These are phyloP conservation scores for Drosophila atroscutellata DNA, from an alignment of 2,888 invertebrate species.

Conservation along the genomic window DNA sequence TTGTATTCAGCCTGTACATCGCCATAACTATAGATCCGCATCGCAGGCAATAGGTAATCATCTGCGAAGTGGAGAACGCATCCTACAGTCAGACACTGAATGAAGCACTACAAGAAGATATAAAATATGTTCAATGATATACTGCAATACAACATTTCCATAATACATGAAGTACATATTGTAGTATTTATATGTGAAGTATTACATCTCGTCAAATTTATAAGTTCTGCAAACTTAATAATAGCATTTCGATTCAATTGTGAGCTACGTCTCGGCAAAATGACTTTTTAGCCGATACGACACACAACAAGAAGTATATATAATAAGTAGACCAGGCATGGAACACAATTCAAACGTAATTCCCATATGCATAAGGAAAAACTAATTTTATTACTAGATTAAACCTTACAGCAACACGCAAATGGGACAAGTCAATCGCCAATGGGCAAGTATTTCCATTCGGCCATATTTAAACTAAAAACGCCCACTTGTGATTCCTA, in stretches of 20 bases:
- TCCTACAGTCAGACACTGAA: no score
- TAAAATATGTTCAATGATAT: no score
- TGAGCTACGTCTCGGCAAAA: background rate
- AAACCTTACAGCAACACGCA: slow-evolving; percentile 6
- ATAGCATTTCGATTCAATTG: no score
- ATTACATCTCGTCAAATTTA: no score
- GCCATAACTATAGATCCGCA: background rate
- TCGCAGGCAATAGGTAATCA: background rate
- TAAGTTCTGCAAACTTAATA: no score
- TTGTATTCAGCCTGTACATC: rapidly evolving
- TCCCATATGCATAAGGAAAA: background rate
- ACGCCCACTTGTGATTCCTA: rapidly evolving
- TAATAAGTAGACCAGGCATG: background rate
- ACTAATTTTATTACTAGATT: no score
- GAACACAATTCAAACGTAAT: background rate
- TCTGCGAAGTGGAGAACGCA: slow-evolving; percentile 33
- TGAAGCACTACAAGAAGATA: no score
- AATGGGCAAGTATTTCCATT: slow-evolving; percentile 32
- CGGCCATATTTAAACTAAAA: slow-evolving; percentile 43
- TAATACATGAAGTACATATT: no score
- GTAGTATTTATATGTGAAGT: no score
- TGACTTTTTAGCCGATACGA: background rate
- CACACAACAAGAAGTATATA: background rate
- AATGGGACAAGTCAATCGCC: slow-evolving; percentile 29
- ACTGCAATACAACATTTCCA: no score